A percentile compares a stretch with the other conserved stretches of the same genome.
These are phyloP conservation scores for Euleptes europaea DNA, from an alignment of 2,113 vertebrate genomes.

Conservation along the genomic window DNA sequence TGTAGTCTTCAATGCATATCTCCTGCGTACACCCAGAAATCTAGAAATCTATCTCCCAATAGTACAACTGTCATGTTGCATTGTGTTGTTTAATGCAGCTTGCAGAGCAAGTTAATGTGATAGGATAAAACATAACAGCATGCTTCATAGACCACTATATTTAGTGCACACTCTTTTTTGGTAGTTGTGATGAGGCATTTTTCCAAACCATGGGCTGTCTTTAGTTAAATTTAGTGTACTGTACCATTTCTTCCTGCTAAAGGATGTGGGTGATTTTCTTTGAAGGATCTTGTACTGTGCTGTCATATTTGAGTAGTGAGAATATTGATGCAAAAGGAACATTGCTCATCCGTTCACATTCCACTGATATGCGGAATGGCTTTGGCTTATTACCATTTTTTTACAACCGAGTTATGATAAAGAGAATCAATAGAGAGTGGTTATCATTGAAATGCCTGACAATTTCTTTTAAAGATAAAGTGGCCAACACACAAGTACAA, in stretches of 20 bases:
- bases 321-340: neutral
- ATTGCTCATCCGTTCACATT: slow-evolving; percentile 12
- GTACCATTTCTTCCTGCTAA: slow-evolving; percentile 13
- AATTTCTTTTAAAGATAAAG: slow-evolving; percentile 2
- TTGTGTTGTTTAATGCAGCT: neutral
- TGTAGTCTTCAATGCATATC: neutral
- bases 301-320: neutral
- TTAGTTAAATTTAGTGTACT: slow-evolving; percentile 15
- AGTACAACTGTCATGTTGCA: slow-evolving; percentile 13
- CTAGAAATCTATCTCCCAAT: slow-evolving; percentile 29
- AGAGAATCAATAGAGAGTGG: slow-evolving; percentile 19
- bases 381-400: slow-evolving; percentile 24
- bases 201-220: slow-evolving; percentile 19
- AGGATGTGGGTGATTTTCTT: neutral
- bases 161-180: slow-evolving; percentile 24
- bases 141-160: neutral
- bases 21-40: slow-evolving; percentile 15
- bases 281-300: slow-evolving; percentile 1
- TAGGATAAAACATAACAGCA: slow-evolving; percentile 20
- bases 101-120: rapidly evolving
- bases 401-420: slow-evolving; percentile 11
- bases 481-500: neutral
- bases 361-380: neutral
- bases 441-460: neutral
- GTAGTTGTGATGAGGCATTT: slow-evolving; percentile 18